Conservation (phyloP, 1,140 invertebrate species). For the Copidosoma floridanum region DNA sequence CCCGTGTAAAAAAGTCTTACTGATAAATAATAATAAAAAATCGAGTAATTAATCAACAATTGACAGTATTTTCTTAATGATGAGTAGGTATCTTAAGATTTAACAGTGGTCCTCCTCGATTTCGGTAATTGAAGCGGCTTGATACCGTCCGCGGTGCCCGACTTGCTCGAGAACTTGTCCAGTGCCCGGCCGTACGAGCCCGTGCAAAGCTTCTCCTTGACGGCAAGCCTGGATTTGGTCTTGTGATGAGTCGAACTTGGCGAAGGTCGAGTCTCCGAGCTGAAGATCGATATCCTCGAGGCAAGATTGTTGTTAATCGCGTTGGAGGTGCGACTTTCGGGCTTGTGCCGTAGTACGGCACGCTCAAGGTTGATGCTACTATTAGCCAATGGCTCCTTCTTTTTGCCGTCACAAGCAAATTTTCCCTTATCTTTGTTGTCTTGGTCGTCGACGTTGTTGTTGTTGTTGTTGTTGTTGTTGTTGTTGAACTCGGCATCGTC, state of each 20-base stretch:
- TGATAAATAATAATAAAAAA: no score
- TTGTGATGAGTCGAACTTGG: conserved; percentile 1
- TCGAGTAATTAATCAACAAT: no score
- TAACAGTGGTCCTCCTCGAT: conserved; percentile 6
- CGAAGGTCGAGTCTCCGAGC: background rate
- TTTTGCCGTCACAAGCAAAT: no score
- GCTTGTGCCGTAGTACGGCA: no score
- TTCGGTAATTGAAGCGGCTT: background rate
- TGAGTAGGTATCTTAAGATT: no score
- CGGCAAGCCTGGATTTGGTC: conserved; percentile 28
- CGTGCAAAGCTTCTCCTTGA: conserved; percentile 53
- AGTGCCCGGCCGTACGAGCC: conserved; percentile 57
- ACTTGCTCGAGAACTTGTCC: conserved; percentile 47
- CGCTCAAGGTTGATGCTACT: no score
- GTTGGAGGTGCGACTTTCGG: conserved; percentile 17
- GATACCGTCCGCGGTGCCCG: background rate
- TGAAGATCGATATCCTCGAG: conserved; percentile 13
- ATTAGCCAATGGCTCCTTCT: no score
- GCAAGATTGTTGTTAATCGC: background rate
- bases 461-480: conserved; percentile 20
- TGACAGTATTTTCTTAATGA: no score
- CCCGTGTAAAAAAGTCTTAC: no score
- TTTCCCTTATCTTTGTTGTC: no score
- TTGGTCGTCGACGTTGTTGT: conserved; percentile 49
- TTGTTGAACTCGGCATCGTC: conserved; percentile 40